Evolutionary conservation across 2,888 invertebrate species (phyloP), one percentile per base, ranked within the genome.

Genomic region (Phalera bucephala): DNA sequence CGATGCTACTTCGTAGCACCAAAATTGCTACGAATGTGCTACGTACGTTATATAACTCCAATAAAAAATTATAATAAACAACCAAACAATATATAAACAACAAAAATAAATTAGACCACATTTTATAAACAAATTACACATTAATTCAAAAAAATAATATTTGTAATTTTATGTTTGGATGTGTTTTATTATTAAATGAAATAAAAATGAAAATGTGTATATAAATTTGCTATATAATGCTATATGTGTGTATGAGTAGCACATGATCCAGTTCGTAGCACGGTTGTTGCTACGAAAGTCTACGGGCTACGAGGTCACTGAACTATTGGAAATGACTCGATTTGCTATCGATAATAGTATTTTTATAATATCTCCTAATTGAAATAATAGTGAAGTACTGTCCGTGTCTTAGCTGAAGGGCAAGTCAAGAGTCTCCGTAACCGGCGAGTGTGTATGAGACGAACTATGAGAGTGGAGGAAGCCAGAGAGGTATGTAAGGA

Each of bases 271-370:
- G 43, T 51, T 68, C 80, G 79, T 80, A 80, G 80, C 74, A 69
- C 61, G 38, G 36, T 33, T 40, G 47, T 42, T 52, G 72, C 80
- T 80, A 80, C 81, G 80, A 69, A 49, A 45, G 38, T 47, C 81
- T 81, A 81, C 81, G 81, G 36, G 76, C 79, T 80, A 80, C 79
- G 80, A 68, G 64, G 60, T 64, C 65, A 60, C 37, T 45, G 45
- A 52, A 51, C 59, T 45, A 43, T 48, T 45, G 41, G 40, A 15
- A 27, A 14, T 20, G 26, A 36, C 13, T 26, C 12, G 19, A n/a
- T 19, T 27, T 14, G 3, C 27, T 14, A 27, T 27, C 14, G 14
- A 27, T 14, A 14, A 9, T 27, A n/a, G 14, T 14, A 9, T 14
- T 26, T 14, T 4, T 9, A 14, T 12, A 11, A 8, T 13, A 25